Evolutionary conservation across 1,140 invertebrate species (phyloP).

Genomic region (Drosophila azteca): DNA sequence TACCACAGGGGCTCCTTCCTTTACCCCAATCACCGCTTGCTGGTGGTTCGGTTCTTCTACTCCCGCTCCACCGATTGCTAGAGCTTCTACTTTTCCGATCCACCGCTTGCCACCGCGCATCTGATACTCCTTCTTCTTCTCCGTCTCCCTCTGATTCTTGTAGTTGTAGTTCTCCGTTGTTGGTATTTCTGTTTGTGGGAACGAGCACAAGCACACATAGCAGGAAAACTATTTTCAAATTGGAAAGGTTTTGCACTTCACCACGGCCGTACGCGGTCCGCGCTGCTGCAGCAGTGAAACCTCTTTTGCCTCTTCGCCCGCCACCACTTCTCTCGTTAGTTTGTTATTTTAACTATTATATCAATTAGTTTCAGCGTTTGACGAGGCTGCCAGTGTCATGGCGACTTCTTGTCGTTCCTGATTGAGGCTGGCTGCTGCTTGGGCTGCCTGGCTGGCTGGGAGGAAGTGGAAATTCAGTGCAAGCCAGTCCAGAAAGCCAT

Average conservation of each 20-base stretch:
- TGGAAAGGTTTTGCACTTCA: constrained; percentile 81
- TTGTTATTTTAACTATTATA: constrained; percentile 82
- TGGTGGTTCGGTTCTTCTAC: constrained; percentile 16
- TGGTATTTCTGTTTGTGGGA: constrained; percentile 63
- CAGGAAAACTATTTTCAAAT: constrained; percentile 80
- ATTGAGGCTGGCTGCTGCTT: constrained; percentile 19
- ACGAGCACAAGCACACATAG: constrained; percentile 69
- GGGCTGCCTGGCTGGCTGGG: constrained; percentile 18
- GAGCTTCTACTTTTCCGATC: too few relatives aligned
- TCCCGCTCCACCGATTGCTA: too few relatives aligned
- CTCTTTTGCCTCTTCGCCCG: not conserved
- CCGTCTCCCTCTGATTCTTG: too few relatives aligned
- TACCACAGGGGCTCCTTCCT: too few relatives aligned
- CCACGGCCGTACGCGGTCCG: constrained; percentile 32
- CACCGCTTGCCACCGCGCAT: too few relatives aligned
- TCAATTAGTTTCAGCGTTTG: constrained; percentile 78
- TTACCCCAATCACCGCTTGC: constrained; percentile 24
- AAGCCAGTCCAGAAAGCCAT: constrained; percentile 19
- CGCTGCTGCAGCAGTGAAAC: too few relatives aligned
- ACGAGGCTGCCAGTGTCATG: constrained; percentile 19
- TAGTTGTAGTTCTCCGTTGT: not conserved
- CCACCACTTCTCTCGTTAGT: constrained; percentile 69
- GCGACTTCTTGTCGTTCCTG: constrained; percentile 46
- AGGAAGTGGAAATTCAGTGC: constrained; percentile 68
- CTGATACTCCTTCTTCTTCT: constrained; percentile 1